Base-by-base conservation (phyloP, 1,140 invertebrate species). In the Drosophila ercepeae region DNA sequence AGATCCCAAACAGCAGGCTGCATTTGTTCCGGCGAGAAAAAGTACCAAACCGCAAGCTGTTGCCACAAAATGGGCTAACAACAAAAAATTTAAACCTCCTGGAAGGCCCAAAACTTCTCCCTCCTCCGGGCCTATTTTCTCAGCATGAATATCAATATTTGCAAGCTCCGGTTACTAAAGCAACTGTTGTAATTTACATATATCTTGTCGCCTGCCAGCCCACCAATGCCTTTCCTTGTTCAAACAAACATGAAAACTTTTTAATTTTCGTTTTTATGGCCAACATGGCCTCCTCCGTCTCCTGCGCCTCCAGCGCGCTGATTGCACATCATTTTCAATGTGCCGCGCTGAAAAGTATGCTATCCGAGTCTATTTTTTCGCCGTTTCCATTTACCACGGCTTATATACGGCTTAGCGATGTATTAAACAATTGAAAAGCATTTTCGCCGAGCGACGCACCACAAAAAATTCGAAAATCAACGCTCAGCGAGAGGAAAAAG, bases 351-450 rank as follows among this genome's bases (percentile, higher is more conserved):
- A 16, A 42, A 42, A 42, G 39, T 42, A 32, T 41, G 36, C 44
- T 29, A 44, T 3, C 8, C 41, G 39, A 60, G 39, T 59, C 42
- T 61, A 49, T 64, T 60, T 68, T 76, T 49, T 29, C 67, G 50
- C 42, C 55, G 21, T 70, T 71, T 65, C 59, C 72, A 76, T 86
- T 86, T 73, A 58, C 72, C 71, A 54, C 39, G 23, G 76, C 82
- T 88, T 86, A 88, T 74, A 57, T 61, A 61, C 81, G 76, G 72
- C 79, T 86, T 83, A 81, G 76, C 55, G 73, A 68, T 68, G 78
- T 86, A 88, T 86, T 81, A 86, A 86, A 86, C 81, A 86, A 86
- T 86, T 63, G 82, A 81, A 88, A 88, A 81, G 73, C 76, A 88
- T 78, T 86, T 86, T 52, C 34, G 39, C 54, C 55, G 61, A 45